Base-by-base conservation (phyloP, 2,888 invertebrate genomes). In the Serripes groenlandicus region DNA sequence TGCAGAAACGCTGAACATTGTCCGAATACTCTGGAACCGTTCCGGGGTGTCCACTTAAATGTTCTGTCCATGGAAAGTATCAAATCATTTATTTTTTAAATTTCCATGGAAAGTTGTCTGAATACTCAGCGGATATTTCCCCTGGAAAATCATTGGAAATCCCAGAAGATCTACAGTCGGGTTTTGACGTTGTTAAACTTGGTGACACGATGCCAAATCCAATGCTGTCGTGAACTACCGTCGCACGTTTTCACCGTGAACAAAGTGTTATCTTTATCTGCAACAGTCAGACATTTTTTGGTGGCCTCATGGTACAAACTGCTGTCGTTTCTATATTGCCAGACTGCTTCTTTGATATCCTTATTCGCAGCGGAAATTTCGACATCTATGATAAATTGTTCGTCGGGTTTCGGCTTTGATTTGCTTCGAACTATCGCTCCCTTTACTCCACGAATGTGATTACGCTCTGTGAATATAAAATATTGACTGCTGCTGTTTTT, bases 391-490 rank as follows among this genome's bases (percentile, higher is more conserved):
- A 42, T 7, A 23, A 42, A 3, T 18, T 7, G 30, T 15, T 21
- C 3, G 42, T 9, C 56, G 1, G 9, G 26, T 37, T 58, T 37
- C 21, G 32, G 21, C 18, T 60, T 34, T 21, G 21, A 4, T n/a
- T 18, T 62, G 3, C 49, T n/a, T 28, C 37, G 28, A 26, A 73
- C 28, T n/a, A 62, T 23, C 18, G 60, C 21, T 18, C 75, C 78
- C 35, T 71, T 26, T 9, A 26, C 66, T n/a, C 72, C 54, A n/a
- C 82, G 75, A 56, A 83, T 73, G 26, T 83, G 78, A 23, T 58
- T 34, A 11, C 28, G 56, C 21, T 78, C 54, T 2, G 82, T 75
- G 15, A 71, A 56, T 9, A 78, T 78, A 58, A 75, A 78, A 60
- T 78, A 83, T 37, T 78, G 78, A 49, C 78, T 83, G 7, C 42